Conservation (phyloP, 64 coral and sea anemone genomes). For the Stylophora pistillata region DNA sequence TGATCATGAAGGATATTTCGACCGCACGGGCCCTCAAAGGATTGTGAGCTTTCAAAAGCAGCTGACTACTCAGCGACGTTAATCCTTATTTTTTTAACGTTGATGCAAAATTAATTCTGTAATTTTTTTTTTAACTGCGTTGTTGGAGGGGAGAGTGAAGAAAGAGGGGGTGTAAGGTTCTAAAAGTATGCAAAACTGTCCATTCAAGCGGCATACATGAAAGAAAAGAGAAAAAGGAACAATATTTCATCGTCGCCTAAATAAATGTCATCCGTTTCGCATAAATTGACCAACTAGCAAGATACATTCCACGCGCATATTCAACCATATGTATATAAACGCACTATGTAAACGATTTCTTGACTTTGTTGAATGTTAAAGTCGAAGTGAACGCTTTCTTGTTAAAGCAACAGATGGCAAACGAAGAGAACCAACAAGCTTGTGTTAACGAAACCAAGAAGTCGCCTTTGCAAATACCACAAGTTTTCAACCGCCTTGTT, state of each 20-base stretch:
- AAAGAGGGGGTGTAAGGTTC: no score
- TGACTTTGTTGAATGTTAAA: not conserved
- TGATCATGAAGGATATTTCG: no score
- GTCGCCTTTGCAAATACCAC: not conserved
- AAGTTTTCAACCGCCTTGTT: slow-evolving; percentile 6
- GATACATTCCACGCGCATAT: slow-evolving; percentile 16
- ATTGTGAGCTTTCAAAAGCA: no score
- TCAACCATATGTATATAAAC: not conserved
- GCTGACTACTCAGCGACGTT: no score
- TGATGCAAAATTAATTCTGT: no score
- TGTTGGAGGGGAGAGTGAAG: no score
- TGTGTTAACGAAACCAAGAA: not conserved
- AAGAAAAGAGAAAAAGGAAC: not conserved
- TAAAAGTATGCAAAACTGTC: no score
- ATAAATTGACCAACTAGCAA: not conserved
- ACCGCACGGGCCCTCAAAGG: no score
- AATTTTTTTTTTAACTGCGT: no score
- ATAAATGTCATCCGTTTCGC: not conserved
- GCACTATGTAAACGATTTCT: not conserved
- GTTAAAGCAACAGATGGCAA: not conserved
- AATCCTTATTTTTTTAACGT: no score
- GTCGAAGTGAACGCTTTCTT: not conserved
- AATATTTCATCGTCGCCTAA: not conserved
- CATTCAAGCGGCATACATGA: no score
- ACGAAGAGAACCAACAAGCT: not conserved